Conservation (phyloP, 2,797 vertebrate genomes). For the Etheostoma nigrum region DNA sequence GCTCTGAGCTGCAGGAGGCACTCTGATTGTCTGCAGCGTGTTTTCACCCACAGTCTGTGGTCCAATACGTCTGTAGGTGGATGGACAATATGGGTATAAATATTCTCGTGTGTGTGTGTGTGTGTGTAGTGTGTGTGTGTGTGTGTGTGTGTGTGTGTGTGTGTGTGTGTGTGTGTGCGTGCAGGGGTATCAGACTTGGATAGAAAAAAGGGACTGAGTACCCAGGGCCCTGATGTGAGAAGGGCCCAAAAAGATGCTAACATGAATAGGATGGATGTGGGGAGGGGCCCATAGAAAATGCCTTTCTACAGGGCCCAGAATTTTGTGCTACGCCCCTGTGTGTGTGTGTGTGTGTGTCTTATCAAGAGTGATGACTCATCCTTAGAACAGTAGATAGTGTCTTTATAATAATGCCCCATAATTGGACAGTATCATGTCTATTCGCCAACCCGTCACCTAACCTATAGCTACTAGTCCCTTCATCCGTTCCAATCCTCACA, state of each 20-base stretch:
- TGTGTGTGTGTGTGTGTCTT: constrained; percentile 1
- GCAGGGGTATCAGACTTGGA: no score
- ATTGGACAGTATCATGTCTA: constrained; percentile 14
- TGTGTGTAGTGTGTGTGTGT: constrained; percentile 15
- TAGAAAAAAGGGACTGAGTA: no score
- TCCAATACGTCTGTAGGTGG: constrained; percentile 20
- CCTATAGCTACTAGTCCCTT: no score
- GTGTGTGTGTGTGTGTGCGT: no score
- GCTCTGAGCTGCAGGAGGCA: constrained; percentile 54
- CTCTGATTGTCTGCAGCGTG: constrained; percentile 19
- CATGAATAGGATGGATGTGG: no score
- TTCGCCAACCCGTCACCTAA: no score
- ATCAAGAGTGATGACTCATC: constrained; percentile 47
- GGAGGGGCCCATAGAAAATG: no score
- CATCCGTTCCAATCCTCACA: neutral
- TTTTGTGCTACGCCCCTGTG: no score
- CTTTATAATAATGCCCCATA: constrained; percentile 28
- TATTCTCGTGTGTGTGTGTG: constrained; percentile 24
- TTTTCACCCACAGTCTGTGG: neutral
- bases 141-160: constrained; percentile 18
- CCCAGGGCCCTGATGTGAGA: no score
- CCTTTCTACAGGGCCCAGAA: no score
- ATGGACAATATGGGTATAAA: constrained; percentile 20
- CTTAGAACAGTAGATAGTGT: constrained; percentile 32
- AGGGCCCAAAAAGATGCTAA: no score